Base-by-base conservation (phyloP, 1,140 invertebrate species). In the Amyelois transitella region DNA sequence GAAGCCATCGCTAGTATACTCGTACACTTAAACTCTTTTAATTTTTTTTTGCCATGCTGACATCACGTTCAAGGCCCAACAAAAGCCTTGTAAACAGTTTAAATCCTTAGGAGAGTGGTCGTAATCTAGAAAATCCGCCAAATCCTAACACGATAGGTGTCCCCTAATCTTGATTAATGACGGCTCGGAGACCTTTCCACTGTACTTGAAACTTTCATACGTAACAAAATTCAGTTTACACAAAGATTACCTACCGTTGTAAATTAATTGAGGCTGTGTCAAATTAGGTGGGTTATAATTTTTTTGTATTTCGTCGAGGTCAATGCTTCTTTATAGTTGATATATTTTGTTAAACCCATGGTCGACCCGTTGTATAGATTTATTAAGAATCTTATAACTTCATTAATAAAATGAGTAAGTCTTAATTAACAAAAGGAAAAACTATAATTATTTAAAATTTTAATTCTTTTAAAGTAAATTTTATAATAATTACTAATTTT, bases 141-240 rank as follows among this genome's bases (percentile, higher is more conserved):
- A 81, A 81, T 77, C 69, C 68, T 81, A 80, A 83, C 79, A 83
- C 24, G 71, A 70, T 72, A 76, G 58, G 62, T 53, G 64, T 66
- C 24, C 66, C 61, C 72, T 84, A 75, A 81, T 74, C 55, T 66
- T 83, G 81, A 86, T 86, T 80, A 86, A 86, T 86, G 60, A 66
- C 62, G 53, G 62, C 59, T 66, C 57, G 8, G 59, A 66, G 44
- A 69, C 67, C 61, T 76, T 80, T 77, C 67, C 67, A 68, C 57
- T 38, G 32, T 14, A 2, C 32, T 38, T 38, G 32, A 38, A 38
- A 38, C 12, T 38, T 38, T 38, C 12, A 14, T n/a, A 38, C 32
- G 32, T 38, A 38, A 38, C 25, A 6, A 6, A 38, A 38, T 38
- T 38, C 1, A 14, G 32, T 38, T 38, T 38, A 38, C 17, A 14